Evolutionary conservation across 2,113 vertebrate species (phyloP).

Genomic region (Anhinga rufa): DNA sequence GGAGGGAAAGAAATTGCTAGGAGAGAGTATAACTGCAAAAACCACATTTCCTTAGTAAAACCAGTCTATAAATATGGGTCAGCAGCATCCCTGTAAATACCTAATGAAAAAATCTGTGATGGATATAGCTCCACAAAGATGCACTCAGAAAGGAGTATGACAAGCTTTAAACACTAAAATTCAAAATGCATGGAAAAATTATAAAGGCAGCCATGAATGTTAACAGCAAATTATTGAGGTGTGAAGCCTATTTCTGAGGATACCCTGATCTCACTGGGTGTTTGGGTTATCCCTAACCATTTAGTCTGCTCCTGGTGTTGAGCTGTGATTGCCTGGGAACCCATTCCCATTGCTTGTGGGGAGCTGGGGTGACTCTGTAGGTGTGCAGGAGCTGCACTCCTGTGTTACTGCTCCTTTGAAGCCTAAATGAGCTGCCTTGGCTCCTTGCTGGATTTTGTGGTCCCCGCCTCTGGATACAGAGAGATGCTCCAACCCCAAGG

Average conservation of each 20-base stretch:
- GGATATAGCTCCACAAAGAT: not conserved
- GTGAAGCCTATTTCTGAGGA: not conserved
- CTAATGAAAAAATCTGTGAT: not conserved
- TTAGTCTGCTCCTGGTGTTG: not conserved
- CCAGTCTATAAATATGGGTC: not conserved
- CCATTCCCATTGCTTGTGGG: accelerated
- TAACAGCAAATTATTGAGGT: not conserved
- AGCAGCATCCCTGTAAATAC: not conserved
- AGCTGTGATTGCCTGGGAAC: not conserved
- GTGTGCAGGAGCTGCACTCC: not conserved
- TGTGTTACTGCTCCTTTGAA: not conserved
- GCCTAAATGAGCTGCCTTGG: accelerated
- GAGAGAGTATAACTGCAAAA: not conserved
- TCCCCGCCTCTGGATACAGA: not conserved
- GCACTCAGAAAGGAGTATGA: not conserved
- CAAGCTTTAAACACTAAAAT: not conserved
- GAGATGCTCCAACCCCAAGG: not conserved
- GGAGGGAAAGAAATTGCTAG: not conserved
- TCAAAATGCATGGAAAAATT: not conserved
- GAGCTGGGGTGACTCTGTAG: not conserved
- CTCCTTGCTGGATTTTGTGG: not conserved
- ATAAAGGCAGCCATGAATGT: not conserved
- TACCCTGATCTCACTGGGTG: accelerated
- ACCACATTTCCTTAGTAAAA: not conserved
- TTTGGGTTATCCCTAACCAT: not conserved